Base-by-base conservation (phyloP, 2,797 vertebrate species). In the Crocodylus rhombifer region DNA sequence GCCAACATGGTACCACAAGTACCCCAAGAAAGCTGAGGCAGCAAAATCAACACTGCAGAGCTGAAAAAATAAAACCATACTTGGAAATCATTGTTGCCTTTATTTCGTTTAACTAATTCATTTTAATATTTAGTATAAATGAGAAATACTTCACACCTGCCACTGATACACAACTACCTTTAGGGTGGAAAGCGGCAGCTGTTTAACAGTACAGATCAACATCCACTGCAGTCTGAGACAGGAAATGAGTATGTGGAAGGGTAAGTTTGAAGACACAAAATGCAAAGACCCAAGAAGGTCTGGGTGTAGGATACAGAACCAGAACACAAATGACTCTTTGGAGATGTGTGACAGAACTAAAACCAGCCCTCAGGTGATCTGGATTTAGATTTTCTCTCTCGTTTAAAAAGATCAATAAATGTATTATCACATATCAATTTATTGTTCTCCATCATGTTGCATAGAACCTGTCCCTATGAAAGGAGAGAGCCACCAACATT, bases 31-130 rank as follows among this genome's bases (percentile, higher is more conserved):
- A 74, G 56, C 69, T 77, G 56, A 58, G 26, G 61, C 63, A 63
- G 55, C 58, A 63, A 89, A 62, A 92, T 84, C 94, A 95, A 88
- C 82, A 80, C 11, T 60, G 62, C 11, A 12, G 87, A 83, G 36
- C 69, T 73, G 51, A 51, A 51, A 51, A 51, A 51, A 51, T 51
- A 73, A 6, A 51, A 25, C 15, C 21, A 26, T 36, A 42, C 36
- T 80, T 36, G 55, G 86, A 77, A 95, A 85, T 94, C 84, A 79
- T 79, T 63, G 65, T 20, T 63, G 51, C 56, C 51, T 80, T 86
- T 36, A 13, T 81, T 56, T 25, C 63, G 65, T 74, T 77, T 80
- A 84, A 80, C 61, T 74, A 64, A 16, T 51, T 6, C 81, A 18
- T 89, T 96, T 91, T 86, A 89, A 83, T 61, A 91, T 87, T 61